Base-by-base conservation (phyloP, 2,113 vertebrate genomes). In the Desmodus rotundus region DNA sequence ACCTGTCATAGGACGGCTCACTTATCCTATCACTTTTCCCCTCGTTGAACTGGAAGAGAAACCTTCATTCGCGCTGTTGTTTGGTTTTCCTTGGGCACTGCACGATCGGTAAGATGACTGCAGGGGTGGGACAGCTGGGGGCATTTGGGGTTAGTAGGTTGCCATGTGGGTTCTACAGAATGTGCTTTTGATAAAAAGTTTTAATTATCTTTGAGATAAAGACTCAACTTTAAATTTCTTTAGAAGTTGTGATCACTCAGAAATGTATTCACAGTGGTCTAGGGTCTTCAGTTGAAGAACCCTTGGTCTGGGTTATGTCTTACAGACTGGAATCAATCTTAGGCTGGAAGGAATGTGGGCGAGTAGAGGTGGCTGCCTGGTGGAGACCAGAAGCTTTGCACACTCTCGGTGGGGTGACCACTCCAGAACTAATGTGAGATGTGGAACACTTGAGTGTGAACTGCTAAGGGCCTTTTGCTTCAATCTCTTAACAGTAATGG, bases 161-260 rank as follows among this genome's bases (percentile, higher is more conserved):
- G 7, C 26, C 41, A 41, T n/a, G 26, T 22, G 45, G 7, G 24
- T n/a, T 58, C 38, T 89, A 22, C 22, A 74, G 41, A 67, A 58
- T 54, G 83, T 33, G 15, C 52, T 76, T 50, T 26, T 12, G 1
- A 10, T 63, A 38, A 89, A 77, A 47, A 52, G 4, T 1, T 54
- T 65, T 14, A 50, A n/a, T 85, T 31, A 61, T 47, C 20, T 89
- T 73, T 85, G 78, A 74, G 38, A 74, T 80, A 68, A 92, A 82
- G 89, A 19, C 4, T 7, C 52, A 41, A 65, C 28, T 58, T 58
- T 26, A 74, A 31, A 67, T 43, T 72, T 70, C 52, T 50, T 56
- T 36, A 38, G 54, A 63, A 65, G 22, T 6, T 47, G 28, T 28
- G 4, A 63, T 41, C 10, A 52, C 65, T 58, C 7, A 43, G 58